Conservation (phyloP, 2,888 invertebrate species). For the Epinotia bilunana region DNA sequence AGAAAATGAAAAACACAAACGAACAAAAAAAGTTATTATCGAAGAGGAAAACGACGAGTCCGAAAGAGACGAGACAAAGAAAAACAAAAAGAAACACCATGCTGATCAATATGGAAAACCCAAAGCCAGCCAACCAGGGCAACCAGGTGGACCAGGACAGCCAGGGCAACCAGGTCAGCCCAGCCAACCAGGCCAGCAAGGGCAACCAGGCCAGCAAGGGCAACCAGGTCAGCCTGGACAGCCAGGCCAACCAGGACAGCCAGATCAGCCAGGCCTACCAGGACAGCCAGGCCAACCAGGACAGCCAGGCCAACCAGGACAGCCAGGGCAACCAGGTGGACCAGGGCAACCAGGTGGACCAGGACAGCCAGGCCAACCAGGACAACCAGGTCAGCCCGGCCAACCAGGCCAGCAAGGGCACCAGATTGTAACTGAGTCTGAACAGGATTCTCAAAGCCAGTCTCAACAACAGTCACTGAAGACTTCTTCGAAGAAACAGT, state of each 20-base stretch:
- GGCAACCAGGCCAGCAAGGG: no score
- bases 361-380: no score
- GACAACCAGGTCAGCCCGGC: no score
- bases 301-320: no score
- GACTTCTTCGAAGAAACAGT: no score
- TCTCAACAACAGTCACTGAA: no score
- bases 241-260: background rate
- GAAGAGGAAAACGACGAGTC: background rate
- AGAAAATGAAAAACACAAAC: background rate
- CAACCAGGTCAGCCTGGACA: constrained; percentile 5
- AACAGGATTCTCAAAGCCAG: no score
- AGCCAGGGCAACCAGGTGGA: background rate
- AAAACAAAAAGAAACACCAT: background rate
- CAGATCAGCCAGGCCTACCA: background rate
- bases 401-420: no score
- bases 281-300: background rate
- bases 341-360: no score
- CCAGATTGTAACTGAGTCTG: no score
- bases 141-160: background rate
- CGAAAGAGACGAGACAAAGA: background rate
- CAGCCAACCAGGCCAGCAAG: background rate
- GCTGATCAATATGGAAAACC: background rate
- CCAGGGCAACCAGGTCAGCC: constrained; percentile 2
- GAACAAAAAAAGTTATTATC: background rate
- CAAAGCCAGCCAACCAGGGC: constrained; percentile 1